phyloP scores from a whole-genome alignment of 2,113 vertebrate genomes.

The Calonectris borealis region DNA sequence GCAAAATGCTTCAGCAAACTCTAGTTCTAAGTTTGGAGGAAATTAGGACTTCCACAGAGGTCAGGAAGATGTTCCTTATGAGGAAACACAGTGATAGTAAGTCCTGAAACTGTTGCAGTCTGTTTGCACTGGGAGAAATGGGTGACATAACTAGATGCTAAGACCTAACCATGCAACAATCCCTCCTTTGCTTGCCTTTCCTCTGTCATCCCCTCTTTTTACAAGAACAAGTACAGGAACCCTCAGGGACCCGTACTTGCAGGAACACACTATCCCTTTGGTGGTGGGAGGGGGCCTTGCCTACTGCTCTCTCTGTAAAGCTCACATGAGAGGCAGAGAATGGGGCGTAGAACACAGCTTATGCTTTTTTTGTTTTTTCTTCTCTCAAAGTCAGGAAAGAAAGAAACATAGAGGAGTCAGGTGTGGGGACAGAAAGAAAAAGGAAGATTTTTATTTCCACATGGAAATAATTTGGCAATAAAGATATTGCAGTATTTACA shows the following conservation, averaged over 20 bases:
- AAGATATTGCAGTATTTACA: background rate
- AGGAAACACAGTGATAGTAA: background rate
- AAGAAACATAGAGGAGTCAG: background rate
- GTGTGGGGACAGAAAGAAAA: background rate
- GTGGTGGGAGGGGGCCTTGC: accelerated
- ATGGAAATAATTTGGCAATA: background rate
- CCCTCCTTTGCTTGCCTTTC: background rate
- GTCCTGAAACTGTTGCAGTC: background rate
- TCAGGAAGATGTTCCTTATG: background rate
- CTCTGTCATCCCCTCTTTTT: background rate
- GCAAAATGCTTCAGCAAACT: background rate
- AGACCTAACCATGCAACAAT: background rate
- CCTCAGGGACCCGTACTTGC: background rate
- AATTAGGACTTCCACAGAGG: background rate
- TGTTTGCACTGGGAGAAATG: background rate
- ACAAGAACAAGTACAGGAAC: background rate
- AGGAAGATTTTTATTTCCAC: background rate
- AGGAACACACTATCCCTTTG: background rate
- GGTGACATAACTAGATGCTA: background rate
- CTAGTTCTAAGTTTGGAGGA: background rate
- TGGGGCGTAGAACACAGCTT: accelerated
- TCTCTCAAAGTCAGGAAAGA: background rate
- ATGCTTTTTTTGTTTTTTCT: background rate
- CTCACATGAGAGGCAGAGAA: background rate
- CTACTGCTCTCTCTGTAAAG: background rate